Evolutionary conservation across 2,113 vertebrate genomes (phyloP).

Genomic region (Misgurnus mizolepis): DNA sequence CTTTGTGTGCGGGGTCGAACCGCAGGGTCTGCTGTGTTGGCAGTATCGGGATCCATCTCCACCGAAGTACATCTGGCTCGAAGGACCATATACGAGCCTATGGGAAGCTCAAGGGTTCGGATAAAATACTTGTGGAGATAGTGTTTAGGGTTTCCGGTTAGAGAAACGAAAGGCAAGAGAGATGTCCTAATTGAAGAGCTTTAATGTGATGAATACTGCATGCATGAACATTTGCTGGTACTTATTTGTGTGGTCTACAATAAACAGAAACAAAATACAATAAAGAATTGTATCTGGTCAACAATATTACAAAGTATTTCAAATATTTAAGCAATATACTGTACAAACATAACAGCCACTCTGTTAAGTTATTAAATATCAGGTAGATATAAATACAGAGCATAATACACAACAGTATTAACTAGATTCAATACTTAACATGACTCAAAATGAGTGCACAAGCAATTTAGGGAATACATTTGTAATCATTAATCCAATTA

Average conservation of each 20-base stretch:
- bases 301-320: too few relatives aligned
- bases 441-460: too few relatives aligned
- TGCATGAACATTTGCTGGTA: background rate
- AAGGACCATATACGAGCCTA: constrained; percentile 6
- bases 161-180: background rate
- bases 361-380: too few relatives aligned
- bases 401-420: too few relatives aligned
- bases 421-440: too few relatives aligned
- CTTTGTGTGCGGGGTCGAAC: background rate
- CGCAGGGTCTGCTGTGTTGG: background rate
- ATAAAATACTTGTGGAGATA: background rate
- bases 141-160: background rate
- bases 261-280: too few relatives aligned
- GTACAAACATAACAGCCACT: too few relatives aligned
- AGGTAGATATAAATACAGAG: too few relatives aligned
- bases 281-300: too few relatives aligned
- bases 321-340: too few relatives aligned
- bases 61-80: background rate
- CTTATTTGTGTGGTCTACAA: background rate
- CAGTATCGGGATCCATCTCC: constrained; percentile 11
- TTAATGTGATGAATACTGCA: background rate
- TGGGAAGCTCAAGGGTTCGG: background rate
- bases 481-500: too few relatives aligned
- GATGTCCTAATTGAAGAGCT: background rate
- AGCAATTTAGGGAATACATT: too few relatives aligned